phyloP scores from a whole-genome alignment of 2,888 invertebrate genomes.

The Cremastobaeus sp. region DNA sequence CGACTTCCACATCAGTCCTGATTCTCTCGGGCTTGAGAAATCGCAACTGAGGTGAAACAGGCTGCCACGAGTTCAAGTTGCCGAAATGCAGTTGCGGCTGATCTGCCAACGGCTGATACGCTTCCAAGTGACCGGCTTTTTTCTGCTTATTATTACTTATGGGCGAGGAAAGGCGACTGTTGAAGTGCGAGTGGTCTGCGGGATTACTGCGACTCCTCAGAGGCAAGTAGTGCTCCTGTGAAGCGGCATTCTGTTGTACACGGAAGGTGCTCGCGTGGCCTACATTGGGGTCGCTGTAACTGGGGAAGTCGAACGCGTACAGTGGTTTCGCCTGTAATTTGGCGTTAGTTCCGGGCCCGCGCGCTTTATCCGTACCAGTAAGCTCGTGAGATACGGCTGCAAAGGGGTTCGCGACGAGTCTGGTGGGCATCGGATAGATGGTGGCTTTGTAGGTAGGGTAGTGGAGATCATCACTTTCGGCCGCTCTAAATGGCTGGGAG shows the following conservation, averaged over 20 bases:
- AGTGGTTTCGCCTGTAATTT: conserved; percentile 62
- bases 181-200: conserved; percentile 67
- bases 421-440: conserved; percentile 14
- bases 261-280: conserved; percentile 60
- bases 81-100: conserved; percentile 73
- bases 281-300: conserved; percentile 48
- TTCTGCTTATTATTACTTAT: conserved; percentile 17
- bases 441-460: not conserved
- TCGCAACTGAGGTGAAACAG: conserved; percentile 3
- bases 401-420: conserved; percentile 63
- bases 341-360: conserved; percentile 50
- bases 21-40: conserved; percentile 65
- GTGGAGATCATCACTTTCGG: not conserved
- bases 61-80: conserved; percentile 32
- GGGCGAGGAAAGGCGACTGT: not conserved
- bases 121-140: conserved; percentile 48
- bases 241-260: conserved; percentile 47
- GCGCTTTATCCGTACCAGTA: conserved; percentile 65
- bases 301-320: conserved; percentile 57
- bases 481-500: conserved; percentile 26
- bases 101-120: conserved; percentile 69
- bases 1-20: conserved; percentile 72
- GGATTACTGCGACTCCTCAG: too few relatives aligned
- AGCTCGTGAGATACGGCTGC: conserved; percentile 61
- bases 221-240: conserved; percentile 66